Conservation (phyloP, 2,888 invertebrate species). For the Ophion ventricosus region DNA sequence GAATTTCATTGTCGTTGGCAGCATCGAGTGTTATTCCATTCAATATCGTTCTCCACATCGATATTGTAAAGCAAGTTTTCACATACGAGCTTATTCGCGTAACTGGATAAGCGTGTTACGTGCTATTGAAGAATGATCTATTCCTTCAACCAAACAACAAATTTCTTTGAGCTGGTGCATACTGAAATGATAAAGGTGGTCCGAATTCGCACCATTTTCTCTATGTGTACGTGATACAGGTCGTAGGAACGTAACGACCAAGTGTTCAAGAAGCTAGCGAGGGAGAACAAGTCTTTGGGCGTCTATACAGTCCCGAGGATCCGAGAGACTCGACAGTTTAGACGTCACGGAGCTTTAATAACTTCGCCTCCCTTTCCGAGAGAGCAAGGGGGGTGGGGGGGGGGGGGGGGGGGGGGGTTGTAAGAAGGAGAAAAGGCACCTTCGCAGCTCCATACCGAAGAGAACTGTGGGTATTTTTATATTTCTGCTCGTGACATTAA, state of each 20-base stretch:
- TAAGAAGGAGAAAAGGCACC: slow-evolving; percentile 38
- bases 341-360: slow-evolving; percentile 78
- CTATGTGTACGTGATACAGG: not conserved
- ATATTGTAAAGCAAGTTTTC: too few relatives aligned
- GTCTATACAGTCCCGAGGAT: slow-evolving; percentile 23
- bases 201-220: slow-evolving; percentile 7
- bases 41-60: too few relatives aligned
- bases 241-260: slow-evolving; percentile 6
- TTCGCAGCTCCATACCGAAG: slow-evolving; percentile 26
- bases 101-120: too few relatives aligned
- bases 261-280: slow-evolving; percentile 12
- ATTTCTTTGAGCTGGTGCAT: not conserved
- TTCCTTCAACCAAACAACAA: not conserved
- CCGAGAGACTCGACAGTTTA: slow-evolving; percentile 69
- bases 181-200: not conserved
- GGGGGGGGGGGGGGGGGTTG: slow-evolving; percentile 7
- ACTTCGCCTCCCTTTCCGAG: slow-evolving; percentile 66
- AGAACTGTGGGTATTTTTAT: slow-evolving; percentile 78
- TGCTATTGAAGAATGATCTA: not conserved
- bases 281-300: slow-evolving; percentile 18
- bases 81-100: too few relatives aligned
- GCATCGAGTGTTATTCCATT: too few relatives aligned
- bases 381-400: slow-evolving; percentile 13
- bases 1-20: too few relatives aligned
- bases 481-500: slow-evolving; percentile 79